Evolutionary conservation across 2,113 vertebrate genomes (phyloP).

Genomic region (Gavialis gangeticus): DNA sequence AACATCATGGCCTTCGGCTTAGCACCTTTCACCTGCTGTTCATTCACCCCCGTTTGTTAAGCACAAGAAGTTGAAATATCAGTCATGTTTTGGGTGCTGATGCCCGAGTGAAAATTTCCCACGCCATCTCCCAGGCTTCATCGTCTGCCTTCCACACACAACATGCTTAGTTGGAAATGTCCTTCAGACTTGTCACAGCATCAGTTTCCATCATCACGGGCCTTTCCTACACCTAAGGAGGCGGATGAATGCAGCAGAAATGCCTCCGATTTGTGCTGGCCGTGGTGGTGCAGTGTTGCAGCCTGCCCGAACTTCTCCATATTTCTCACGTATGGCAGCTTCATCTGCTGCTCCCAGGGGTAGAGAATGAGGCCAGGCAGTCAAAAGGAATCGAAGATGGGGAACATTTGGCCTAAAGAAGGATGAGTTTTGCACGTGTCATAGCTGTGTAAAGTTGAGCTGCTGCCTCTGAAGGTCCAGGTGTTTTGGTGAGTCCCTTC

Average conservation of each 20-base stretch:
- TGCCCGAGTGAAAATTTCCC: not conserved
- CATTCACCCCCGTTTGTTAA: not conserved
- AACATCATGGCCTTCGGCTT: not conserved
- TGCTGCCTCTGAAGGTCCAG: not conserved
- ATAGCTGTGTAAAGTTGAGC: not conserved
- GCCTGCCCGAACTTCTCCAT: not conserved
- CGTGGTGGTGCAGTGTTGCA: not conserved
- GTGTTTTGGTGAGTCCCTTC: not conserved
- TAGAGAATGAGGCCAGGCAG: not conserved
- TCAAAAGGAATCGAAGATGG: not conserved
- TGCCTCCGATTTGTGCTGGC: not conserved
- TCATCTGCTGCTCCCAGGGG: not conserved
- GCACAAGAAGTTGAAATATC: not conserved
- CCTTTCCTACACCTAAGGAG: not conserved
- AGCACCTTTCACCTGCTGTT: not conserved
- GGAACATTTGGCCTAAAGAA: not conserved
- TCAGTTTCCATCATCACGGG: not conserved
- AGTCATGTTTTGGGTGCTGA: not conserved
- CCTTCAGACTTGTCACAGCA: not conserved
- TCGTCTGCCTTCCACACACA: not conserved
- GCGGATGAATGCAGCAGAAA: not conserved
- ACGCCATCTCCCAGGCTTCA: not conserved
- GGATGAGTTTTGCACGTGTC: slow-evolving; percentile 1
- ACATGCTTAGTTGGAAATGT: not conserved
- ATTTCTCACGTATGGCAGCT: not conserved